A percentile compares a stretch with the other conserved stretches of the same genome.
phyloP scores from a whole-genome alignment of 2,888 invertebrate species.

The Xylota segnis region DNA sequence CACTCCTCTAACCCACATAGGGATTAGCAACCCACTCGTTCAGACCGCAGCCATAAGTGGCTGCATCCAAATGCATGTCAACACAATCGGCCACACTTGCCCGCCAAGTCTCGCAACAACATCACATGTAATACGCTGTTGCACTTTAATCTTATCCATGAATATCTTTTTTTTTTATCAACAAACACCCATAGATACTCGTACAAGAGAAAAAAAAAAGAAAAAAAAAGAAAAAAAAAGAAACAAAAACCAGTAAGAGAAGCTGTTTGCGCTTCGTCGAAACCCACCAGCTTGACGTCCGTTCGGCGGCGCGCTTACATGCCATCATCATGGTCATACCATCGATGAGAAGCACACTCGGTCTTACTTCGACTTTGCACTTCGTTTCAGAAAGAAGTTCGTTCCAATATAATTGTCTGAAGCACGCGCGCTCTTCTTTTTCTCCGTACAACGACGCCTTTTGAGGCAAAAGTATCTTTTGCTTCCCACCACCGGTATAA shows the following conservation, averaged over 20 bases:
- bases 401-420: constrained; percentile 52
- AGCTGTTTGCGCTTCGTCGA: constrained; percentile 56
- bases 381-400: constrained; percentile 70
- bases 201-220: neutral
- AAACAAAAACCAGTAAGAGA: constrained; percentile 41
- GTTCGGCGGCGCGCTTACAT: constrained; percentile 6
- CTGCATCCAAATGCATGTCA: constrained; percentile 32
- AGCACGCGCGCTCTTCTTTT: constrained; percentile 49
- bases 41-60: constrained; percentile 32
- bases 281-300: constrained; percentile 43
- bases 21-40: constrained; percentile 37
- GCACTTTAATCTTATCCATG: constrained; percentile 56
- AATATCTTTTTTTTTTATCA: constrained; percentile 50
- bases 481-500: constrained; percentile 53
- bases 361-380: constrained; percentile 63
- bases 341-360: constrained; percentile 52
- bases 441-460: constrained; percentile 1
- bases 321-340: constrained; percentile 31
- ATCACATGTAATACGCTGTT: constrained; percentile 34
- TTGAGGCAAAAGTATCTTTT: constrained; percentile 43
- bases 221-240: neutral
- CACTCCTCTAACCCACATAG: constrained; percentile 50
- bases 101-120: constrained; percentile 24
- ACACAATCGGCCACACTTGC: constrained; percentile 41
- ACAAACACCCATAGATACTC: constrained; percentile 28